These are phyloP conservation scores for Magallana gigas DNA, from an alignment of 1,140 invertebrate species.

Conservation along the genomic window DNA sequence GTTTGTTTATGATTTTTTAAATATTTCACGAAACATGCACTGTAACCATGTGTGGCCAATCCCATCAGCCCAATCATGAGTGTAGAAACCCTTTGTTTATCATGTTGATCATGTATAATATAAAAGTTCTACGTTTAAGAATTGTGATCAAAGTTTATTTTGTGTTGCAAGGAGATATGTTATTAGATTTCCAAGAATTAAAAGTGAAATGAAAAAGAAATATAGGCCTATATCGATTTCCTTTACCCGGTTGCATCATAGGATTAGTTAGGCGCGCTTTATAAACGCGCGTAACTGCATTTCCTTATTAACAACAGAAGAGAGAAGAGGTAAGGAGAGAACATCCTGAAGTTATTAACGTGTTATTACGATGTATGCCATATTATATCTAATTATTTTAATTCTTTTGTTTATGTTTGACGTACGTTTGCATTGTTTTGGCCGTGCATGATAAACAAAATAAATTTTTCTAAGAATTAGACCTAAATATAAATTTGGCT, in stretches of 20 bases:
- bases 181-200: neutral
- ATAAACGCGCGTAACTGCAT: neutral
- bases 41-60: neutral
- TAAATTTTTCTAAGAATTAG: neutral
- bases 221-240: neutral
- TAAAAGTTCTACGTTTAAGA: neutral
- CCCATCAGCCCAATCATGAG: neutral
- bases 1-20: too few species aligned
- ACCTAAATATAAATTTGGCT: neutral
- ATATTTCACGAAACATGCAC: conserved; percentile 11
- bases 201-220: neutral
- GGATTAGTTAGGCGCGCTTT: neutral
- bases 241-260: neutral
- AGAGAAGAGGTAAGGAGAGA: neutral
- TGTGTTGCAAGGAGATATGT: neutral
- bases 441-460: neutral
- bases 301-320: neutral
- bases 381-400: neutral
- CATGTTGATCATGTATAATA: neutral
- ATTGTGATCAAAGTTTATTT: neutral
- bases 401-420: too few species aligned
- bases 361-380: neutral
- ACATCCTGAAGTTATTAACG: neutral
- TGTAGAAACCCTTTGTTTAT: neutral
- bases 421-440: too few species aligned